These are phyloP conservation scores for Zygogramma bicolorata DNA, from an alignment of 2,888 invertebrate genomes.

Conservation along the genomic window DNA sequence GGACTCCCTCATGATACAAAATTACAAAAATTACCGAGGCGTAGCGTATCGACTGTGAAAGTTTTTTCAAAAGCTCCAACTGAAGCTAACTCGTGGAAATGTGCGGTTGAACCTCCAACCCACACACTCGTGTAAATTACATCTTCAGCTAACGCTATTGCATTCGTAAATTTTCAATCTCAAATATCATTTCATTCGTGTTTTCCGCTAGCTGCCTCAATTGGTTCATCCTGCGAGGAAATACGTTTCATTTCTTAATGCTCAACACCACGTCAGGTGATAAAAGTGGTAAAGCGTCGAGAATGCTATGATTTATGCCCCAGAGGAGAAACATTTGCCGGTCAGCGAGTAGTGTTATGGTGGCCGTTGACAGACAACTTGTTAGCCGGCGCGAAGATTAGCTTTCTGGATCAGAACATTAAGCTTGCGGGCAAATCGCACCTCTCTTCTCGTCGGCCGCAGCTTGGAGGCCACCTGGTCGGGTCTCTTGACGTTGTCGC, in stretches of 20 bases:
- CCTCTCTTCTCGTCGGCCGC: conserved; percentile 42
- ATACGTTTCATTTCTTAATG: conserved; percentile 39
- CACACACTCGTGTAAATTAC: not conserved
- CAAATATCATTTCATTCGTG: conserved; percentile 25
- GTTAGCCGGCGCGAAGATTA: conserved; percentile 54
- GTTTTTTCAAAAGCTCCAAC: too few species aligned
- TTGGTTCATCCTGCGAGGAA: conserved; percentile 28
- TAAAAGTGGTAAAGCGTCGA: conserved; percentile 30
- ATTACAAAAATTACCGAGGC: too few species aligned
- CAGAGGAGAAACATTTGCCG: conserved; percentile 36
- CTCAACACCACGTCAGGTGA: conserved; percentile 36
- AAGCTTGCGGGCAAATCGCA: conserved; percentile 49
- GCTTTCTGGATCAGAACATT: conserved; percentile 49
- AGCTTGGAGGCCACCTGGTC: conserved; percentile 44
- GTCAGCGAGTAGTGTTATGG: conserved; percentile 44
- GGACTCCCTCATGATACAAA: too few species aligned
- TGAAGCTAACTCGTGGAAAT: not conserved
- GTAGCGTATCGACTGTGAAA: too few species aligned
- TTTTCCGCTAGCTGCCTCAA: conserved; percentile 25
- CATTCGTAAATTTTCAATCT: conserved; percentile 28
- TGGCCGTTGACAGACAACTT: conserved; percentile 56
- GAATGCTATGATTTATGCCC: conserved; percentile 45
- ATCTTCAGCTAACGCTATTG: not conserved
- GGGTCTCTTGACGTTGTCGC: conserved; percentile 13
- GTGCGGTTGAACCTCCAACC: not conserved